Base-by-base conservation (phyloP, 2,113 vertebrate species). In the Cheilinus undulatus region DNA sequence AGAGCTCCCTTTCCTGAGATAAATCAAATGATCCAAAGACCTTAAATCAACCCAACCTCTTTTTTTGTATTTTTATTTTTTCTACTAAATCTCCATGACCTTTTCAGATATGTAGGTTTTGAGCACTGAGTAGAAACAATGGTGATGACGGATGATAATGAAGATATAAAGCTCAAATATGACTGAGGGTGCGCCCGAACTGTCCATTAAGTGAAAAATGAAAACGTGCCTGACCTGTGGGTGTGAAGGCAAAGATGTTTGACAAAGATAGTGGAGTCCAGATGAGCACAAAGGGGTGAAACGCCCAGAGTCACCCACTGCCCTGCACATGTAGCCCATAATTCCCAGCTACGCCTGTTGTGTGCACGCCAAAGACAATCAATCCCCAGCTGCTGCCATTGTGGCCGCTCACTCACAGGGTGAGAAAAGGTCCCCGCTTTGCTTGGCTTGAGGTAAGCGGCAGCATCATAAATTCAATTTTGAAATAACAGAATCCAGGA, bases 401-500 rank as follows among this genome's bases (percentile, higher is more conserved):
- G 14, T 60, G 48, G 42, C 64, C 48, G 48, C 69, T 79, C 61
- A 32, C n/a, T 81, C 63, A 13, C 64, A 64, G 70, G 54, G 72
- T 72, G 72, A 86, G 77, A 80, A 85, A 76, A 84, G 72, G 64
- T 80, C 74, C 46, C 32, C 49, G 73, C 70, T 88, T 84, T 80
- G 69, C 77, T 78, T 84, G 83, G 83, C 77, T 76, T 69, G 75
- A 82, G 63, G 70, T 75, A 70, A 81, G 62, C 54, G 62, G 66
- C 67, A 69, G 77, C 82, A 65, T 84, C 68, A 79, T 84, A 63
- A 85, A 89, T 85, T 80, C 34, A 76, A 67, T 82, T 88, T 73
- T 86, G 69, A 69, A 86, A 89, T 84, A 88, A 84, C 76, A 86
- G 73, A 85, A 82, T 84, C 75, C 86, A 88, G 89, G 88, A 91